Conservation (phyloP, 2,113 vertebrate genomes). For the Rhynchopsitta pachyrhyncha region DNA sequence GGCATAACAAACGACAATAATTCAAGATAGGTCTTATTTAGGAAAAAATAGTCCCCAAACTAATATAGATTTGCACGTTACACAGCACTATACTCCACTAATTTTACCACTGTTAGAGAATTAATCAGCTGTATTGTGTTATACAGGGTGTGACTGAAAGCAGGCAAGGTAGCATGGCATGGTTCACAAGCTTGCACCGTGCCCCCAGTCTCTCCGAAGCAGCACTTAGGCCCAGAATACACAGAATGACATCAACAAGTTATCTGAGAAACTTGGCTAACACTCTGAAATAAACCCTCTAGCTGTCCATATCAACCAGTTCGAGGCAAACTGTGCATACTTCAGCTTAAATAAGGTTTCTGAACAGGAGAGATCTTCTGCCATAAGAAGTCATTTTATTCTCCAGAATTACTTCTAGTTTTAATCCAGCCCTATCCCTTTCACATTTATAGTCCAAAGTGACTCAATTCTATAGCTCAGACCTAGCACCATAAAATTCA, state of each 20-base stretch:
- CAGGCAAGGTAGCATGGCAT: background rate
- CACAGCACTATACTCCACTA: background rate
- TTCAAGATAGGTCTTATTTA: background rate
- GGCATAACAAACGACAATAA: background rate
- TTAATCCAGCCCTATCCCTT: background rate
- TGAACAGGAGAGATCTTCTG: background rate
- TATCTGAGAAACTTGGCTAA: conserved; percentile 29
- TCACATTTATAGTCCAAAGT: background rate
- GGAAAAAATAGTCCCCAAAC: background rate
- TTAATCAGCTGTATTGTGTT: background rate
- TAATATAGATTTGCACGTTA: background rate
- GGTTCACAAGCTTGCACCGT: background rate
- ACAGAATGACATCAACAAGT: conserved; percentile 35
- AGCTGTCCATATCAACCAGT: background rate
- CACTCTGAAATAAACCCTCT: background rate
- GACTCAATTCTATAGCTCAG: background rate
- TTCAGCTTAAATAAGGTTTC: background rate
- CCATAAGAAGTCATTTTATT: background rate
- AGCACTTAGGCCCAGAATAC: background rate
- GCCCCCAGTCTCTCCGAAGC: background rate
- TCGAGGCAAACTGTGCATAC: background rate
- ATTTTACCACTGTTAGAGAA: background rate
- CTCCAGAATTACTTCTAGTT: background rate
- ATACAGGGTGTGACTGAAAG: background rate
- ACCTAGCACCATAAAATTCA: background rate